phyloP scores from a whole-genome alignment of 2,888 invertebrate species.

The Coleophora deauratella region DNA sequence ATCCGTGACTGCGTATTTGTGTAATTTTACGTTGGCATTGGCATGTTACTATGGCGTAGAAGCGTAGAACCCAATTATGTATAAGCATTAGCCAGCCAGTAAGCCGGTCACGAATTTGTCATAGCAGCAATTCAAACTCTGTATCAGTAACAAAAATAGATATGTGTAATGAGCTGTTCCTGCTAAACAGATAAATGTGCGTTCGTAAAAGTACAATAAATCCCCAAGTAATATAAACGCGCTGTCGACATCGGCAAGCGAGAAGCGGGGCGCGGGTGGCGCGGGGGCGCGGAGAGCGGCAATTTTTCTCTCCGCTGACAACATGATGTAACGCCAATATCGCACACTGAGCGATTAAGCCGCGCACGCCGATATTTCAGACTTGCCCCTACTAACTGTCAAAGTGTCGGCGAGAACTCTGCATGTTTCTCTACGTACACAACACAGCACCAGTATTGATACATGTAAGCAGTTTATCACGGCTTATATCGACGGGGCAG shows the following conservation, averaged over 20 bases:
- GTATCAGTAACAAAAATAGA: too few relatives aligned
- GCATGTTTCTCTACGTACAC: constrained; percentile 18
- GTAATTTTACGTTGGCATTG: too few relatives aligned
- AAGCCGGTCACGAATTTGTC: too few relatives aligned
- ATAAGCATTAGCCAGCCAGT: too few relatives aligned
- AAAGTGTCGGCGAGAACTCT: constrained; percentile 59
- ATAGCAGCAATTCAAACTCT: too few relatives aligned
- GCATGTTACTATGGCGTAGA: too few relatives aligned
- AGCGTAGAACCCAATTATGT: too few relatives aligned
- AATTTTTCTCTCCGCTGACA: constrained; percentile 73
- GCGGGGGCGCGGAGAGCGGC: constrained; percentile 49
- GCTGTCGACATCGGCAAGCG: constrained; percentile 52
- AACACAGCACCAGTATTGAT: neutral
- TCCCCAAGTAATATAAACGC: constrained; percentile 65
- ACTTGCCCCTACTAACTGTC: constrained; percentile 72
- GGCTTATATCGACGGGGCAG: constrained; percentile 27
- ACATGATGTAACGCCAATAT: constrained; percentile 75
- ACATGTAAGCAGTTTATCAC: constrained; percentile 27
- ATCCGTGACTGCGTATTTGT: too few relatives aligned
- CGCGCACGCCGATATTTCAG: constrained; percentile 72
- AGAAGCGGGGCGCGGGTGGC: constrained; percentile 31
- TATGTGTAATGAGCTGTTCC: constrained; percentile 18
- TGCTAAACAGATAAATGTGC: constrained; percentile 50
- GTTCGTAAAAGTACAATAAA: constrained; percentile 66
- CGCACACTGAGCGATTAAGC: constrained; percentile 73